A percentile compares a stretch with the other conserved stretches of the same genome.
These are phyloP conservation scores for Ptyas mucosa DNA, from an alignment of 2,113 vertebrate genomes.

Conservation along the genomic window DNA sequence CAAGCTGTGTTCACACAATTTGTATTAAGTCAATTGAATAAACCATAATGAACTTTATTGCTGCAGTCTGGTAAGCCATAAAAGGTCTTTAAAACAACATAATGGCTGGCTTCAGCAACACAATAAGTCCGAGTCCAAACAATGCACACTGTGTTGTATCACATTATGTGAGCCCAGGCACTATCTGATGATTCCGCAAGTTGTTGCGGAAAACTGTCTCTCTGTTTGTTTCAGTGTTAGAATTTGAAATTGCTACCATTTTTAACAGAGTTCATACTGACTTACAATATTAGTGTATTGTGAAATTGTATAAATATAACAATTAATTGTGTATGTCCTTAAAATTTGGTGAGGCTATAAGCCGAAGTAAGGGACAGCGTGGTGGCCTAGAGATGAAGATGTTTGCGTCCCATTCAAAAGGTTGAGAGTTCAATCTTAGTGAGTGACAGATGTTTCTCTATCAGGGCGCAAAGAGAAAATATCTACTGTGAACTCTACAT, in stretches of 20 bases:
- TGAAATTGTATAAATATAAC: slow-evolving; percentile 52
- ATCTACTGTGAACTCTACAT: background rate
- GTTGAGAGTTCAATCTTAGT: background rate
- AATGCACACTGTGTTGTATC: background rate
- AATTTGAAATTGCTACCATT: background rate
- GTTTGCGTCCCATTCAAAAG: background rate
- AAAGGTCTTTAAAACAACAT: background rate
- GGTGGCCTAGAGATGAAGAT: background rate
- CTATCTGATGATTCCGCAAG: background rate
- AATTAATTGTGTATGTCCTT: slow-evolving; percentile 52
- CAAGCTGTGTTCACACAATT: slow-evolving; percentile 13
- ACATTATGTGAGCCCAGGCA: background rate
- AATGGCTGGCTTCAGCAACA: background rate
- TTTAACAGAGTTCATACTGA: slow-evolving; percentile 48
- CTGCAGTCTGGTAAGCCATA: background rate
- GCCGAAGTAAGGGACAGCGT: slow-evolving; percentile 51
- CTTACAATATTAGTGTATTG: slow-evolving; percentile 3
- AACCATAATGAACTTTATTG: background rate
- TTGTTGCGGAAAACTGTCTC: slow-evolving; percentile 12
- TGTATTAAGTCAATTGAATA: background rate
- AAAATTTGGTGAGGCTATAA: slow-evolving; percentile 58
- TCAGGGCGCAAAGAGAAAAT: background rate
- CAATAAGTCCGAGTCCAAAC: background rate
- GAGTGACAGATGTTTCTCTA: background rate
- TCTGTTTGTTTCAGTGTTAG: slow-evolving; percentile 41